Base-by-base conservation (phyloP, 2,888 invertebrate genomes). In the Abrostola triplasia region DNA sequence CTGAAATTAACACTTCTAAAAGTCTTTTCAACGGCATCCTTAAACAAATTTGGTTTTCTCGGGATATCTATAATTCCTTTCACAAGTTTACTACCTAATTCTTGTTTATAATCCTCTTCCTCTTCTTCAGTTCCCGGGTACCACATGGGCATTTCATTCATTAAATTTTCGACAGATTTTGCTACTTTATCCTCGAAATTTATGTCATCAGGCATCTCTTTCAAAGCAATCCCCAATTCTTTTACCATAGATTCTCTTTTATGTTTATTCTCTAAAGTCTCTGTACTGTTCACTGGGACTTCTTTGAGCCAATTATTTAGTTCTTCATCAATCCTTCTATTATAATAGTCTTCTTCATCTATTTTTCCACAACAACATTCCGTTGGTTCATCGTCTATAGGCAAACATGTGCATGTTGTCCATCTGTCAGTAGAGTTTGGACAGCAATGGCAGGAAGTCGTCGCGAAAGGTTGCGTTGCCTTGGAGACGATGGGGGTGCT, bases 121-220 rank as follows among this genome's bases (percentile, higher is more conserved):
- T 85, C 80, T 6, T 63, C 24, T 56, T 81, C 74, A 35, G 63
- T 61, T 5, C 60, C 77, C 7, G 87, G 86, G 36, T 67, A 70
- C 89, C 90, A 89, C 67, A 90, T 84, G 0, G 88, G 86, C 42
- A 88, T 70, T 35, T 64, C 67, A 11, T 79, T 66, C 5, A 90
- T 47, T 35, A 77, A 84, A 38, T 63, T 65, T 36, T 61, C 58
- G 5, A 88, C 81, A 52, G 75, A 77, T 6, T 73, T 70, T 53
- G 58, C 78, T 5, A 71, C 81, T 59, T 70, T 79, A 5, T 75
- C 64, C 13, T 77, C 59, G 24, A 80, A 84, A 49, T 80, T 44
- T 0, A 73, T 59, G 36, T 81, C 76, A 24, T 68, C 64, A 37
- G 77, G 60, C 5, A 87, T 37, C 0, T 36, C 36, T 48, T 77